phyloP scores from a whole-genome alignment of 2,797 vertebrate genomes.

The Brotula barbata region DNA sequence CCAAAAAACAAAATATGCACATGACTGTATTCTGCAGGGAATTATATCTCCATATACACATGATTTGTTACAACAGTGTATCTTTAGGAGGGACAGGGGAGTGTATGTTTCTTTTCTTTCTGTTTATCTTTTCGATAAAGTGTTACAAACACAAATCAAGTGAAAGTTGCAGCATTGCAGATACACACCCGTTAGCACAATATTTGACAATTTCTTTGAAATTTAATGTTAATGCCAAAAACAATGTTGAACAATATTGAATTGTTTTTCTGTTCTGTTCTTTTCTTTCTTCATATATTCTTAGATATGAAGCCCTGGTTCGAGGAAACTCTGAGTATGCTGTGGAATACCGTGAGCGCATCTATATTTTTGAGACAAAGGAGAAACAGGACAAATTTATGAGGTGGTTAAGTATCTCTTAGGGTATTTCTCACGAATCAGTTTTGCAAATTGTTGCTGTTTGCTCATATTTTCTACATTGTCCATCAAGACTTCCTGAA shows the following conservation, averaged over 20 bases:
- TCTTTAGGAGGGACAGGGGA: not conserved
- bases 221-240: not conserved
- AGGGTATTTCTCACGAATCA: not conserved
- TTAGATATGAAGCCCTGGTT: constrained; percentile 90
- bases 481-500: constrained; percentile 82
- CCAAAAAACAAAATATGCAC: no score
- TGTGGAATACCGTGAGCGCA: constrained; percentile 83
- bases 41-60: not conserved
- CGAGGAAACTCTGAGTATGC: constrained; percentile 84
- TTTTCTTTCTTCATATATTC: constrained; percentile 15
- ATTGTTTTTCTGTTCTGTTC: no score
- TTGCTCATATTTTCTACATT: not conserved
- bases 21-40: no score
- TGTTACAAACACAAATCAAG: no score
- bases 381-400: constrained; percentile 89
- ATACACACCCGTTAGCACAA: no score
- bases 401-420: constrained; percentile 74
- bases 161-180: no score
- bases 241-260: no score
- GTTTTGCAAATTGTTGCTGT: not conserved
- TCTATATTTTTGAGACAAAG: constrained; percentile 87
- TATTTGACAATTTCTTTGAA: not conserved
- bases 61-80: not conserved
- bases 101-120: no score
- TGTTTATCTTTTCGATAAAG: no score